These are phyloP conservation scores for Lepidurus packardi DNA, from an alignment of 1,140 invertebrate species.

Conservation along the genomic window DNA sequence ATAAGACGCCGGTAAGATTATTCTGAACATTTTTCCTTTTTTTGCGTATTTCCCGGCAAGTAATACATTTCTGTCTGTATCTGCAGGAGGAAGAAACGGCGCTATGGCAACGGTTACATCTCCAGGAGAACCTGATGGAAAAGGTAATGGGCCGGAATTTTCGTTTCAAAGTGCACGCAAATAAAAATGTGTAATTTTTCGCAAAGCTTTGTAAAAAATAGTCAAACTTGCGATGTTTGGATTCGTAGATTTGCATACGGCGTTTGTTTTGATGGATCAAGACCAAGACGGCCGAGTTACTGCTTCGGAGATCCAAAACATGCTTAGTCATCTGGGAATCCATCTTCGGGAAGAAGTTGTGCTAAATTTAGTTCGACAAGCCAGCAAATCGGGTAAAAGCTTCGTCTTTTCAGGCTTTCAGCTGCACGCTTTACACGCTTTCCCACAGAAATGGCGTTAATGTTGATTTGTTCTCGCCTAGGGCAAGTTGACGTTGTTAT, in stretches of 20 bases:
- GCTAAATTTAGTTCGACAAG: constrained; percentile 60
- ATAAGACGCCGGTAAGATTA: neutral
- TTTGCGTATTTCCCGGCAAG: neutral
- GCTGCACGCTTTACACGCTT: neutral
- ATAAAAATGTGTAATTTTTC: neutral
- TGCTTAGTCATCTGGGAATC: constrained; percentile 67
- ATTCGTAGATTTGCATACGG: constrained; percentile 60
- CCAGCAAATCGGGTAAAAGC: constrained; percentile 56
- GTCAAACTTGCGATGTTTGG: constrained; percentile 27
- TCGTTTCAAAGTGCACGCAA: neutral
- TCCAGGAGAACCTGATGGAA: neutral
- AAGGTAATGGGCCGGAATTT: neutral
- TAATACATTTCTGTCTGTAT: neutral
- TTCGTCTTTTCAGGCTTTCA: neutral
- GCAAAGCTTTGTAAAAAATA: neutral
- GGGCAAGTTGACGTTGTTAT: constrained; percentile 9
- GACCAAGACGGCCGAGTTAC: constrained; percentile 67
- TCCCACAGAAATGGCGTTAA: neutral
- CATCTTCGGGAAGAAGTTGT: constrained; percentile 62
- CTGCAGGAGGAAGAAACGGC: neutral
- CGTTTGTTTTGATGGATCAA: constrained; percentile 64
- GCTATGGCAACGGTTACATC: constrained; percentile 14
- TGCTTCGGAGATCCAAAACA: constrained; percentile 62
- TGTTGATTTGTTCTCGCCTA: neutral
- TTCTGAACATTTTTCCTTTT: neutral